Evolutionary conservation across 2,888 invertebrate genomes (phyloP), one percentile per base, ranked within the genome.

Genomic region (Ormyrus nitidulus): DNA sequence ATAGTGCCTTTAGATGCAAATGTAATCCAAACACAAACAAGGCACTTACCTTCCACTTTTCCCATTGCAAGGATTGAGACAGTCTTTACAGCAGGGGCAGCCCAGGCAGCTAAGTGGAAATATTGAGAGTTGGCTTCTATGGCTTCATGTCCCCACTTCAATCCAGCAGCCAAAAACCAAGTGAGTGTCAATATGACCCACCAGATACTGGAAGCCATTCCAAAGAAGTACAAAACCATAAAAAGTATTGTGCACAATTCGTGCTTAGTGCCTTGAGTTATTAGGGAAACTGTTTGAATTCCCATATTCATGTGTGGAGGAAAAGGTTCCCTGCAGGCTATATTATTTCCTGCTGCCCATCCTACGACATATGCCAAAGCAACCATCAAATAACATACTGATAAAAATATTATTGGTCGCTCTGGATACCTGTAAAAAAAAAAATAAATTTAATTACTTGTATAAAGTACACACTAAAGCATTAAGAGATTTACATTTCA

Each of bases 121-220:
- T 98, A 97, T 91, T 98, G 97, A 10, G 98, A 98, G 91, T 98
- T 97, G 74, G 97, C 97, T 92, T 98, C 98, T 88, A 99, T 98
- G 56, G 98, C 98, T 92, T 99, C 99, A 91, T 98, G 98, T 64
- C 98, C 98, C 98, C 98, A 99, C 92, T 98, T 98, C 79, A 98
- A 93, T 53, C 98, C 98, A 81, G 98, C 98, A 61, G 98, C 97
- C 87, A 99, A 92, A 91, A 98, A 98, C 98, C 98, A 99, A 76
- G 98, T 98, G 83, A 99, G 93, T 19, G 98, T 98, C 87, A 99
- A 92, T 85, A 98, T 95, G 73, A 98, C 98, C 98, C 98, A 99
- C 98, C 99, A 98, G 87, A 98, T 97, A 89, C 96, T 97, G 65
- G 97, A 97, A 48, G 98, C 97, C 97, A 98, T 98, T 89, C 96